phyloP scores from a whole-genome alignment of 2,797 vertebrate species.

The Alca torda region DNA sequence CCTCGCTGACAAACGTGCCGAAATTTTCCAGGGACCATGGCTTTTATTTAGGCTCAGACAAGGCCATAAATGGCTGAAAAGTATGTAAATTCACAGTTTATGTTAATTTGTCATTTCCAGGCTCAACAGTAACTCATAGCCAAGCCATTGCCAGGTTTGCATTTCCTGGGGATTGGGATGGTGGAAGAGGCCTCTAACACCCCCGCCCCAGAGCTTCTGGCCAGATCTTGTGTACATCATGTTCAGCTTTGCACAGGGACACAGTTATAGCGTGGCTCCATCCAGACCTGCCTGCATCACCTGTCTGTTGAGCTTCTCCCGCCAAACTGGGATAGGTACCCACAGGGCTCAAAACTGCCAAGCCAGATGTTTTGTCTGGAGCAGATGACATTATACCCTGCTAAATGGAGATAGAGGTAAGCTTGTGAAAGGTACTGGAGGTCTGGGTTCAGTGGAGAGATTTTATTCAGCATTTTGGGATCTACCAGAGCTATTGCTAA shows the following conservation, averaged over 20 bases:
- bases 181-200: background rate
- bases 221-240: background rate
- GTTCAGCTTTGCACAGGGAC: background rate
- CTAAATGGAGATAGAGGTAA: background rate
- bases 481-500: background rate
- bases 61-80: constrained; percentile 36
- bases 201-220: background rate
- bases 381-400: background rate
- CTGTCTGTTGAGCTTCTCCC: background rate
- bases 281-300: background rate
- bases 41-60: constrained; percentile 26
- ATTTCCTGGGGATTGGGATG: background rate
- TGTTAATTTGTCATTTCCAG: constrained; percentile 51
- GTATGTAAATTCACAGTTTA: background rate
- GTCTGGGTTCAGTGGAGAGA: background rate
- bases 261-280: background rate
- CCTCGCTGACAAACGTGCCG: background rate
- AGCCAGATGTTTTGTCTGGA: background rate
- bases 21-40: constrained; percentile 35
- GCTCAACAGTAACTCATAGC: background rate
- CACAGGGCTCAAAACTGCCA: background rate
- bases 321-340: background rate
- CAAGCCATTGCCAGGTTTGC: background rate
- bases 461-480: background rate
- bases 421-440: background rate